Conservation (phyloP, 2,797 vertebrate genomes). For the Cyprinella venusta region DNA sequence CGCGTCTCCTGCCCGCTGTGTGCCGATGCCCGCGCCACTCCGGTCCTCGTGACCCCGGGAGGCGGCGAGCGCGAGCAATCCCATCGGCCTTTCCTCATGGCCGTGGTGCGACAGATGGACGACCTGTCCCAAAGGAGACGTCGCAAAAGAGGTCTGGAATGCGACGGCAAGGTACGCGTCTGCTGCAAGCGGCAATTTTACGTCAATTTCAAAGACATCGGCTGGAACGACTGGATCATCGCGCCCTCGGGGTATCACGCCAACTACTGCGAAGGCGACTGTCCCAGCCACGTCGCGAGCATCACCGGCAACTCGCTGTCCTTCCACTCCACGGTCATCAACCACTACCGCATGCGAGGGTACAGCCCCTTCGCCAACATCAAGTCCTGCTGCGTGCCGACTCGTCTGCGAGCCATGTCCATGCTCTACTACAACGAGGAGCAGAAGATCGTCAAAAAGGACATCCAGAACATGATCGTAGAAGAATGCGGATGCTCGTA, state of each 20-base stretch:
- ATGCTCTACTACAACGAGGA: constrained; percentile 98
- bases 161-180: constrained; percentile 93
- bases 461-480: constrained; percentile 99
- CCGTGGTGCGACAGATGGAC: constrained; percentile 86
- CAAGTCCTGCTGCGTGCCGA: constrained; percentile 95
- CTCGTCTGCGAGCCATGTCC: constrained; percentile 95
- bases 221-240: constrained; percentile 99
- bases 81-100: constrained; percentile 95
- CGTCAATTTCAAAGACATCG: constrained; percentile 97
- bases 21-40: constrained; percentile 84
- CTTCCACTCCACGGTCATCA: constrained; percentile 97
- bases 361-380: constrained; percentile 95
- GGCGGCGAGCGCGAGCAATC: constrained; percentile 86
- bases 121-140: constrained; percentile 79
- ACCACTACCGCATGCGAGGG: constrained; percentile 94
- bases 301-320: constrained; percentile 91
- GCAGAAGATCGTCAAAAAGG: constrained; percentile 98
- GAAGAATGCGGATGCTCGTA: constrained; percentile 99
- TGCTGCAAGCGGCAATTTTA: constrained; percentile 98
- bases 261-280: constrained; percentile 99
- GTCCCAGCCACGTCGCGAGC: constrained; percentile 92
- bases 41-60: constrained; percentile 78
- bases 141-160: constrained; percentile 91
- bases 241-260: constrained; percentile 94
- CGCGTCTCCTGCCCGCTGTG: constrained; percentile 89